Evolutionary conservation across 2,113 vertebrate species (phyloP).

Genomic region (Erythrolamprus reginae): DNA sequence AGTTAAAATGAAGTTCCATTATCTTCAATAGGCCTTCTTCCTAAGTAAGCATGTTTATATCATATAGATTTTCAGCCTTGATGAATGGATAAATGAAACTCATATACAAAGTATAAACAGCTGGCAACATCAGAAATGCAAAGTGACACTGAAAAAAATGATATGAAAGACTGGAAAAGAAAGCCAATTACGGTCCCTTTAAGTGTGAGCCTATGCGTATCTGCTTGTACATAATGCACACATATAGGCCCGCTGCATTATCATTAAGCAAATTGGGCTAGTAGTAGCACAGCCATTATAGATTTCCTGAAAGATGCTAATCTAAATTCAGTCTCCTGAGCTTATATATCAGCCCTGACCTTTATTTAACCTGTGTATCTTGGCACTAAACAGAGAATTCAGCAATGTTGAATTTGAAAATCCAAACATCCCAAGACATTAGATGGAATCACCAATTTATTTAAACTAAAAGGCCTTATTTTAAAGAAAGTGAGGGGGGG

Average conservation of each 20-base stretch:
- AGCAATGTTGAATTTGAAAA: constrained; percentile 21
- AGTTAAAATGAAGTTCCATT: neutral
- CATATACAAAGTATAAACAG: neutral
- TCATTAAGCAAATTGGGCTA: neutral
- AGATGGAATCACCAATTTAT: constrained; percentile 26
- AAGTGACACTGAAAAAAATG: neutral
- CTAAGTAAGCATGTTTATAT: neutral
- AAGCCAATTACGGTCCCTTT: neutral
- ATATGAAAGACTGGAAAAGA: neutral
- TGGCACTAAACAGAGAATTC: constrained; percentile 4
- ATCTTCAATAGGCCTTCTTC: neutral
- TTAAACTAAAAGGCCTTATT: constrained; percentile 18
- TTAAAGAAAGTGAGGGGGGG: neutral
- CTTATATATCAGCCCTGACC: constrained; percentile 1
- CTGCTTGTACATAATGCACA: neutral
- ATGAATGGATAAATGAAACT: neutral
- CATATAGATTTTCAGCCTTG: neutral
- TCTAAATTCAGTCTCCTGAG: neutral
- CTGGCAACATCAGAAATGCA: neutral
- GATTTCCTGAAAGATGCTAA: constrained; percentile 3
- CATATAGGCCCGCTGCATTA: neutral
- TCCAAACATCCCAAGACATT: constrained; percentile 26
- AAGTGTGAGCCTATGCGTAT: neutral
- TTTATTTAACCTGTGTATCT: constrained; percentile 23
- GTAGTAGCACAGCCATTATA: constrained; percentile 1